Base-by-base conservation (phyloP, 2,797 vertebrate genomes). In the Sphenodon punctatus region DNA sequence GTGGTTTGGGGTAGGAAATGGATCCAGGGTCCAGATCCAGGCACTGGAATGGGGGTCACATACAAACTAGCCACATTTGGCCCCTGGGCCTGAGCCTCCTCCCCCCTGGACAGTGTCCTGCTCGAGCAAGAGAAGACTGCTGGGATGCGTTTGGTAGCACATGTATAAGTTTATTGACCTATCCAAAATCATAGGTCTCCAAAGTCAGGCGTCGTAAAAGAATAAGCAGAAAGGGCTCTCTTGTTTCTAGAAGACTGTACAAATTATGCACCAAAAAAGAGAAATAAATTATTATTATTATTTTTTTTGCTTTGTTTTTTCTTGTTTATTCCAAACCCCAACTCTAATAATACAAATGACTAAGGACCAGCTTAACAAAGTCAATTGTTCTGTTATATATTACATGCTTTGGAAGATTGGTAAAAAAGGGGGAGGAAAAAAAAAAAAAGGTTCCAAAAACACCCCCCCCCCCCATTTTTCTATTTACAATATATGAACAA, bases 351-450 rank as follows among this genome's bases (percentile, higher is more conserved):
- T 97, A 98, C 96, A 98, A 98, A 98, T 94, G 65, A 97, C 97
- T 97, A 97, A 98, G 98, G 98, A 98, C 97, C 97, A 97, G 97
- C 97, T 99, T 98, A 97, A 97, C 96, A 97, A 97, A 96, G 94
- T 93, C 92, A 59, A 93, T 95, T 93, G 94, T 89, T 95, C 96
- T 95, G 95, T 96, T 97, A 97, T 97, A 97, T 98, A 98, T 98
- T 98, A 99, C 97, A 97, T 97, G 97, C 96, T 97, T 98, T 95
- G 93, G 94, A 89, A 91, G 95, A 95, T 75, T 92, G 91, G 92
- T 95, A 96, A 95, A 96, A 95, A n/a, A n/a, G n/a, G n/a, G n/a
- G n/a, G n/a, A n/a, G n/a, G n/a, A n/a, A n/a, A n/a, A n/a, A n/a
- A n/a, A n/a, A n/a, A n/a, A n/a, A 97, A 94, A 5, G 82, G 95